Evolutionary conservation across 2,113 vertebrate species (phyloP), one percentile per base, ranked within the genome.

Genomic region (Vidua macroura): DNA sequence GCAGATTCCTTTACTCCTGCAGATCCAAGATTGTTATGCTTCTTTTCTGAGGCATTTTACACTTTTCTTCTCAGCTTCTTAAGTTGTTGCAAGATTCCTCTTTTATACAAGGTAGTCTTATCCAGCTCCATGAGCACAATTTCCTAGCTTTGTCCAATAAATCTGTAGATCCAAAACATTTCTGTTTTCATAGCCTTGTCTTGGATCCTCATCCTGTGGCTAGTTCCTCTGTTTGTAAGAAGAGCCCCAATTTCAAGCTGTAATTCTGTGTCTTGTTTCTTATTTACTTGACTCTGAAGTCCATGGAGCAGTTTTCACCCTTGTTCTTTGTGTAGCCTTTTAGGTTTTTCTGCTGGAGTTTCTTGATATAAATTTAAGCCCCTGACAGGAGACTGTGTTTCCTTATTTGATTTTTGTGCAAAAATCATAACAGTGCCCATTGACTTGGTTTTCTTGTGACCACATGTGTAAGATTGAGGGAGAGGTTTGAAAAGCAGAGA

Each of bases 1-100:
- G 39, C 74, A 60, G 31, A 78, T 96, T 91, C 66, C 56, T 96
- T 87, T 96, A 17, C 14, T 90, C 22, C 41, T 92, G 62, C 58
- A 92, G 63, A 25, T 88, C 85, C 75, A 90, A 69, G 60, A 70
- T 82, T 46, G 43, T 81, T 92, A 41, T 17, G 49, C 37, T 59
- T 10, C 27, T 93, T 86, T 81, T 84, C 56, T 84, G 60, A 95
- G 80, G 33, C 44, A 37, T 22, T 92, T 77, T 78, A 21, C 35
- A 35, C 23, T 83, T 82, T 72, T 68, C 48, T 80, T 67, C n/a
- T 74, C 35, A 21, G 15, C 51, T 81, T 79, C 53, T 72, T 41
- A 39, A 66, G n/a, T 88, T 94, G n/a, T 67, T 92, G 55, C 43
- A 73, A 67, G 44, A 52, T 68, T 84, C n/a, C 10, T 80, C 35